Evolutionary conservation across 2,888 invertebrate species (phyloP).

Genomic region (Flexamia atlantica): DNA sequence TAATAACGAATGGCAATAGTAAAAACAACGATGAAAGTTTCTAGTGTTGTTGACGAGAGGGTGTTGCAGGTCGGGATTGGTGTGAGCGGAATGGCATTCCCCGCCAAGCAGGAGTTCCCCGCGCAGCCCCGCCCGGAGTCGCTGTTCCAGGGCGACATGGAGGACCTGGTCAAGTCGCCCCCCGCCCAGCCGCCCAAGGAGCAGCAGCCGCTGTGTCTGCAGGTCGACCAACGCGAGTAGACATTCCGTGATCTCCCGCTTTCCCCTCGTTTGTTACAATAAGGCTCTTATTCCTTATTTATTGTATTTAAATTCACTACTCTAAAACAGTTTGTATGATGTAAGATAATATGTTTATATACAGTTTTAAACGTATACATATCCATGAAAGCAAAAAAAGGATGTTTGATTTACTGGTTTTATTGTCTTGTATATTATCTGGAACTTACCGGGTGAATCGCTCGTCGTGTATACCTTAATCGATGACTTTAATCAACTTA

Average conservation of each 20-base stretch:
- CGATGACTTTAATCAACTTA: not conserved
- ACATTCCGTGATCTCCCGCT: constrained; percentile 42
- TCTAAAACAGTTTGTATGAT: constrained; percentile 34
- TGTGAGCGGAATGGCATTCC: constrained; percentile 82
- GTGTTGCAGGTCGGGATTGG: constrained; percentile 76
- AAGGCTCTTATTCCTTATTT: constrained; percentile 43
- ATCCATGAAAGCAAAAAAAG: constrained; percentile 39
- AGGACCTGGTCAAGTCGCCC: constrained; percentile 80
- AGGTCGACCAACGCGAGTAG: constrained; percentile 71
- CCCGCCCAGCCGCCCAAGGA: constrained; percentile 72
- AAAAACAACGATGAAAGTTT: no score
- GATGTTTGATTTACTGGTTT: not conserved
- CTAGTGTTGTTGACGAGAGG: no score
- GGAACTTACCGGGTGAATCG: not conserved
- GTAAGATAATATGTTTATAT: constrained; percentile 48
- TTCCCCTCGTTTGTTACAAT: constrained; percentile 18
- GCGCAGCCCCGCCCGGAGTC: constrained; percentile 77
- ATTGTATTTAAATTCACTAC: constrained; percentile 25
- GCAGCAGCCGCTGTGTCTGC: constrained; percentile 65
- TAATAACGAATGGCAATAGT: no score
- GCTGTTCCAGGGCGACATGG: constrained; percentile 81
- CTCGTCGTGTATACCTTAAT: constrained; percentile 41
- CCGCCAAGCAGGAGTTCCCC: constrained; percentile 80
- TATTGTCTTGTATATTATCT: constrained; percentile 12
- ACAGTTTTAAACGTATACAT: constrained; percentile 61